Evolutionary conservation across 2,888 invertebrate genomes (phyloP), one percentile per base, ranked within the genome.

Genomic region (Arctia plantaginis): DNA sequence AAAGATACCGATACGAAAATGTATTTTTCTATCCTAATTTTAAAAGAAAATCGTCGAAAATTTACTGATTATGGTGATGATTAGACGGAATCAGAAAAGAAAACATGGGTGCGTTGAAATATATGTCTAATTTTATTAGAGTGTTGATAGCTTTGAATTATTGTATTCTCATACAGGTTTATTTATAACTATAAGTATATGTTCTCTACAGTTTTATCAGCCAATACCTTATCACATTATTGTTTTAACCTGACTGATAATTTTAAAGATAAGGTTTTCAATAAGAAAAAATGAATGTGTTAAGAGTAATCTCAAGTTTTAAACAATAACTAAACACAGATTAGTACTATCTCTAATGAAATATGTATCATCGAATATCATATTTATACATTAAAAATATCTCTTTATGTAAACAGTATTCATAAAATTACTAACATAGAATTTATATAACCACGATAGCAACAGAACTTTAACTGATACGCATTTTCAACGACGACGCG

Each of bases 401-500:
- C 20, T 15, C 41, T 10, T 27, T 20, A 41, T 47, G 33, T 67
- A 67, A 62, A 70, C 41, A 62, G n/a, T 55, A 62, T 59, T 62
- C 62, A 62, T 59, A 41, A 59, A 12, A 27, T 59, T n/a, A 41
- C 44, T 30, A 62, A 18, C 18, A 69, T 41, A 18, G 33, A 69
- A 23, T n/a, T 55, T 55, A 51, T 39, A 44, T 71, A 71, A n/a
- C 72, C n/a, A 76, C 59, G 73, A 73, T 66, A 71, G 23, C 71
- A 81, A 86, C 80, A 83, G 80, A 87, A 85, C 83, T 85, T 86
- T 86, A 81, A 82, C 82, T 86, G 82, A 87, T 87, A 90, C 89
- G 87, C 87, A 89, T 90, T 90, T 70, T 85, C 86, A 86, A 86
- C 85, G 74, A 78, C 80, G 77, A 73, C 73, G 75, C 80, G 77